Evolutionary conservation across 2,888 invertebrate species (phyloP), one percentile per base, ranked within the genome.

Genomic region (Fragum whitleyi): DNA sequence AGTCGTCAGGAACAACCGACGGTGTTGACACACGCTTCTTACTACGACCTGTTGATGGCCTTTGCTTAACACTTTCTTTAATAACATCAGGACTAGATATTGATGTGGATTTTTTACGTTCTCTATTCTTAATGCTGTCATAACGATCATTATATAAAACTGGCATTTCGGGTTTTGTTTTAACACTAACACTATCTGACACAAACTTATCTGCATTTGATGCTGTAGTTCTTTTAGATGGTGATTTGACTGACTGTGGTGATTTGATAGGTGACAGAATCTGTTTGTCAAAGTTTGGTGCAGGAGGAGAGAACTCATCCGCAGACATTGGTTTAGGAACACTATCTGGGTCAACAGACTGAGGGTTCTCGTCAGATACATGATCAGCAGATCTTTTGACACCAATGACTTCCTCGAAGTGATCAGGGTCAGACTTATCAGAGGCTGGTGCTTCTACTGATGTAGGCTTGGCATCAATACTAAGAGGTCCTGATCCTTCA

Each of bases 271-370:
- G 85, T 9, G 85, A 81, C 36, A 82, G 51, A 1, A 85, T 69
- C 32, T 72, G 69, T 69, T 82, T 85, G 69, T 76, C 59, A 16
- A 77, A 71, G 1, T 77, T 57, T 1, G 81, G 78, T 42, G 77
- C 79, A 28, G 85, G 85, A 9, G 85, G 85, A 26, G 85, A 85
- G 73, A 85, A 85, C 47, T 85, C 85, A 55, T 85, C 81, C 3
- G 83, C 79, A n/a, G 81, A 85, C 79, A 85, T 79, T 19, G 53
- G 74, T 62, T 85, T 85, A n/a, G 69, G 62, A 29, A 77, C 61
- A 42, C 32, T 57, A 32, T 84, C 81, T 53, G 73, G 77, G 53
- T 76, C 80, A n/a, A 79, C 75, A 42, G 76, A 79, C 6, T 79
- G 79, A 28, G 79, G 81, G 53, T 79, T 79, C 39, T 85, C 79